These are phyloP conservation scores for Muntiacus reevesi DNA, from an alignment of 2,113 vertebrate genomes.

Conservation along the genomic window DNA sequence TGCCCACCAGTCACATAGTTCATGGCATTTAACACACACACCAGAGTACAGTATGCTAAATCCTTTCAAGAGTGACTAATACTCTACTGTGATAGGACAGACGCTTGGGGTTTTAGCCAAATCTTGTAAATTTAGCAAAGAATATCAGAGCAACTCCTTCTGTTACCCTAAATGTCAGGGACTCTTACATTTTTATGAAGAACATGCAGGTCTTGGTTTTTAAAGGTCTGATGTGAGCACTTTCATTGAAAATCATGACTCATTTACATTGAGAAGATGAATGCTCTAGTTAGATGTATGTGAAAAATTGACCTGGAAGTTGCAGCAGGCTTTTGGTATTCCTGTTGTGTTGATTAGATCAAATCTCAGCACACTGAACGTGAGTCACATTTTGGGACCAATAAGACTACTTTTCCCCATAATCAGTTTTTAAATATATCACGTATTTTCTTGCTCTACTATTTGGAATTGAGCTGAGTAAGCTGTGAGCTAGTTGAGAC, in stretches of 20 bases:
- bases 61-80: constrained; percentile 63
- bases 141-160: constrained; percentile 75
- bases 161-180: constrained; percentile 75
- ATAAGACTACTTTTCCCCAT: neutral
- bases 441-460: neutral
- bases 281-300: neutral
- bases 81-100: constrained; percentile 61
- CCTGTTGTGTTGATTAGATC: too few species aligned
- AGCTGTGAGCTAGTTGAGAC: neutral
- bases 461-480: neutral
- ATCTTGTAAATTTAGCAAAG: constrained; percentile 71
- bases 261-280: neutral
- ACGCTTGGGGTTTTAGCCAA: constrained; percentile 64
- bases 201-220: constrained; percentile 72
- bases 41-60: constrained; percentile 53
- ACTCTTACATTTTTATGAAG: constrained; percentile 75
- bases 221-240: constrained; percentile 65
- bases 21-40: constrained; percentile 23
- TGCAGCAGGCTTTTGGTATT: neutral
- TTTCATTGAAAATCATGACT: constrained; percentile 44
- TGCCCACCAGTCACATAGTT: constrained; percentile 40
- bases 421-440: neutral
- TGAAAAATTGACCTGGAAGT: neutral
- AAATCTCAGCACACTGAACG: neutral
- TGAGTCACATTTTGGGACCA: neutral